These are phyloP conservation scores for Ptiloglossa arizonensis DNA, from an alignment of 1,140 invertebrate species.

Conservation along the genomic window DNA sequence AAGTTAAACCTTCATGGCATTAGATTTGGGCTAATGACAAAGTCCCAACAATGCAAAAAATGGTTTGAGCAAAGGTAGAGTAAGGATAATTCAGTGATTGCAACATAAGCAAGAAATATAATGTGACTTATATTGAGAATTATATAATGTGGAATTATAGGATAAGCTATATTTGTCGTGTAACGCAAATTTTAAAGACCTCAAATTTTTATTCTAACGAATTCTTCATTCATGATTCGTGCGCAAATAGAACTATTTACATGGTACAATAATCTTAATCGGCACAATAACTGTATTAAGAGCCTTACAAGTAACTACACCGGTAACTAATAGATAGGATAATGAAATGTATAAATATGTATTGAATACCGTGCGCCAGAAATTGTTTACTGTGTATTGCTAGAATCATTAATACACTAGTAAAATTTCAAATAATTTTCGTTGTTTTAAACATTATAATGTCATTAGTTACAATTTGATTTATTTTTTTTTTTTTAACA, in stretches of 20 bases:
- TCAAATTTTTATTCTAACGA: conserved; percentile 52
- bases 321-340: conserved; percentile 48
- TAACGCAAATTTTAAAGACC: conserved; percentile 56
- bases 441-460: background rate
- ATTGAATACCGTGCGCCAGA: conserved; percentile 45
- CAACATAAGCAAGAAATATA: conserved; percentile 22
- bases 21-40: conserved; percentile 48
- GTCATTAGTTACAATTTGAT: background rate
- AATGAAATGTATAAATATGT: conserved; percentile 53
- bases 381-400: conserved; percentile 42
- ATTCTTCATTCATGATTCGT: conserved; percentile 30
- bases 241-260: conserved; percentile 46
- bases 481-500: conserved; percentile 39
- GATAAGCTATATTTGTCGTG: conserved; percentile 45
- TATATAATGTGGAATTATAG: conserved; percentile 30
- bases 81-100: conserved; percentile 36
- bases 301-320: conserved; percentile 43
- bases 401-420: conserved; percentile 67
- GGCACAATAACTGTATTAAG: conserved; percentile 57
- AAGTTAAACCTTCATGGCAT: conserved; percentile 55
- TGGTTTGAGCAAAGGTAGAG: conserved; percentile 24
- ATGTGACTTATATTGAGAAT: background rate
- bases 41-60: conserved; percentile 40
- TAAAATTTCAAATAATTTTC: conserved; percentile 12
- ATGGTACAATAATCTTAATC: conserved; percentile 62